phyloP scores from a whole-genome alignment of 30 jellyfish, hydroid and myxozoan species.

The Morbakka virulenta region DNA sequence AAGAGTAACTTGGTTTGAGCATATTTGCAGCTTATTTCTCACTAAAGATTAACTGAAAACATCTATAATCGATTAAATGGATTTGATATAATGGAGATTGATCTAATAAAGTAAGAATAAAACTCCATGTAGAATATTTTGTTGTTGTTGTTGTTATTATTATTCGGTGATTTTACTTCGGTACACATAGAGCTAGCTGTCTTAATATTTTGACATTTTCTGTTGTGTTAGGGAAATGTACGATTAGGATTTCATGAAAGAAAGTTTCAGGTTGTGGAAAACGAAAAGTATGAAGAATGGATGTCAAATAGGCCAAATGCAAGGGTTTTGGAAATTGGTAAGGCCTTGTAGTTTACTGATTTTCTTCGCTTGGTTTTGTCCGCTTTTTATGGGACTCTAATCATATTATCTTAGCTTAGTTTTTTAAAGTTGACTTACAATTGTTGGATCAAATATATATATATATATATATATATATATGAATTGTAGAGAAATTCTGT shows the following conservation, averaged over 20 bases:
- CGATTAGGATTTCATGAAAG: constrained; percentile 95
- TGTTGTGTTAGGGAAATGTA: constrained; percentile 51
- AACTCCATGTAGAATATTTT: too few relatives aligned
- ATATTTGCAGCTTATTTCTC: too few relatives aligned
- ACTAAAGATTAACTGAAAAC: too few relatives aligned
- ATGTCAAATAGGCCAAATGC: constrained; percentile 55
- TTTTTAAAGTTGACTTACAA: neutral
- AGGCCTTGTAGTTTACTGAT: too few relatives aligned
- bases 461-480: neutral
- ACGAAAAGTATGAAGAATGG: constrained; percentile 94
- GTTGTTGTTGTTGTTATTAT: too few relatives aligned
- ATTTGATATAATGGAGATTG: too few relatives aligned
- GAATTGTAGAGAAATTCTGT: neutral
- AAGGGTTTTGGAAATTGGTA: constrained; percentile 78
- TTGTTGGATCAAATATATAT: neutral
- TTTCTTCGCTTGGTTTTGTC: too few relatives aligned
- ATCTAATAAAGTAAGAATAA: too few relatives aligned
- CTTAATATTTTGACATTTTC: neutral
- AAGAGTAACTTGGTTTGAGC: too few relatives aligned
- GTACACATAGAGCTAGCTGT: too few relatives aligned
- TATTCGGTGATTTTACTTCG: too few relatives aligned
- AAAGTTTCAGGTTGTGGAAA: constrained; percentile 80
- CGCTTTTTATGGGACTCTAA: neutral
- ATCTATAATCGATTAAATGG: too few relatives aligned
- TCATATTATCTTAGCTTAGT: neutral